Evolutionary conservation across 2,113 vertebrate genomes (phyloP).

Genomic region (Cepphus grylle): DNA sequence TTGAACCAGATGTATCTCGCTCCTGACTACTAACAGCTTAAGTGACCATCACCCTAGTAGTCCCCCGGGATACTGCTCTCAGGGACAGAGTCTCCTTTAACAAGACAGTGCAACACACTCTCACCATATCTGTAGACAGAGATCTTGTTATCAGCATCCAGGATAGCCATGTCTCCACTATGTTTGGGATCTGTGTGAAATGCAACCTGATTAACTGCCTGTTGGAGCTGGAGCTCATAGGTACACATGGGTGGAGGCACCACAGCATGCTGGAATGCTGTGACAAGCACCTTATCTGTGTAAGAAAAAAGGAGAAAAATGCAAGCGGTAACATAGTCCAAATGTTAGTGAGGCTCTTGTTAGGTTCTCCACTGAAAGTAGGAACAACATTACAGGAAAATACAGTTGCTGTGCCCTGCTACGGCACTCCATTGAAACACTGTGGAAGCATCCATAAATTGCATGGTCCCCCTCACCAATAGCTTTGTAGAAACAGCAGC

Average conservation of each 20-base stretch:
- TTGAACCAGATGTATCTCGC: rapidly evolving
- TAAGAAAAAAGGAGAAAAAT: neutral
- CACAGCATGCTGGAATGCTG: slow-evolving; percentile 83
- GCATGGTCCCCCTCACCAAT: rapidly evolving
- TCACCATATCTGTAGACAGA: slow-evolving; percentile 81
- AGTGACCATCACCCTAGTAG: neutral
- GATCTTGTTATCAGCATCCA: slow-evolving; percentile 81
- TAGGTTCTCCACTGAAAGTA: neutral
- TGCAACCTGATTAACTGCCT: slow-evolving; percentile 81
- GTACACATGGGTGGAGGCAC: slow-evolving; percentile 93
- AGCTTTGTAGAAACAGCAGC: neutral
- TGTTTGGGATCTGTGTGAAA: slow-evolving; percentile 74
- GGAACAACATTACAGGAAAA: neutral
- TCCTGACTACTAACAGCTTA: neutral
- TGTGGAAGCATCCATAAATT: neutral
- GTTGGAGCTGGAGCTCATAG: slow-evolving; percentile 80
- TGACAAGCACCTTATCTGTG: slow-evolving; percentile 88
- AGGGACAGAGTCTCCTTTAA: neutral
- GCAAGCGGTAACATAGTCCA: neutral
- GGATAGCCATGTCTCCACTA: slow-evolving; percentile 82
- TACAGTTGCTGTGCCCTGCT: neutral
- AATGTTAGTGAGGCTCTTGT: neutral
- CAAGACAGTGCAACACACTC: neutral
- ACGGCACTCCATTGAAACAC: neutral
- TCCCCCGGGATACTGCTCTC: rapidly evolving